A percentile compares a stretch with the other conserved stretches of the same genome.
Conservation (phyloP, 1,140 invertebrate species). For the Danaus plexippus region DNA sequence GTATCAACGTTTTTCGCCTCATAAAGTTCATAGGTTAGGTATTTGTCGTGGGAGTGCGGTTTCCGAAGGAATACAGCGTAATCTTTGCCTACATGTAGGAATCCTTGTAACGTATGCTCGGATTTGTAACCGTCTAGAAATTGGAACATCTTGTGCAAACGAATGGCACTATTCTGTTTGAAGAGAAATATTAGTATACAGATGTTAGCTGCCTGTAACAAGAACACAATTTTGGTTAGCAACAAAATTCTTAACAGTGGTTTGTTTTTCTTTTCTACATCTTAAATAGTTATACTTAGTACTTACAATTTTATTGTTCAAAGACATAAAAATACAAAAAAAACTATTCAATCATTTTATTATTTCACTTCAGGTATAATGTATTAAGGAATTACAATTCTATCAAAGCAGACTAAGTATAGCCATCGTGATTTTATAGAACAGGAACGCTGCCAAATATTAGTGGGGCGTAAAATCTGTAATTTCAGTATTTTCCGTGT, state of each 20-base stretch:
- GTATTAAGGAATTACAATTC: conserved; percentile 13
- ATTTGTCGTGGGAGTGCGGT: conserved; percentile 48
- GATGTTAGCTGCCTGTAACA: conserved; percentile 28
- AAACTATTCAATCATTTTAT: too few species aligned
- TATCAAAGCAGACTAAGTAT: neutral
- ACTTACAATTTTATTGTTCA: too few species aligned
- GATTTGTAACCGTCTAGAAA: conserved; percentile 49
- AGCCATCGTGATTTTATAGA: conserved; percentile 16
- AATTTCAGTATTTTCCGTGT: conserved; percentile 9
- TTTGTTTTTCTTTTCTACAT: too few species aligned
- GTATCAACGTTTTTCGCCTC: conserved; percentile 38
- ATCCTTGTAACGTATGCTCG: conserved; percentile 42
- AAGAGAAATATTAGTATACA: conserved; percentile 14
- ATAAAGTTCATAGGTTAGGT: conserved; percentile 52
- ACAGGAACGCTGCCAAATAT: conserved; percentile 18
- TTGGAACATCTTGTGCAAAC: conserved; percentile 53
- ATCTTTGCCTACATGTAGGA: conserved; percentile 50
- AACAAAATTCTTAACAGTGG: neutral
- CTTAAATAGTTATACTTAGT: too few species aligned
- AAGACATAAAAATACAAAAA: too few species aligned
- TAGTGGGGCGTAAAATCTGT: conserved; percentile 14
- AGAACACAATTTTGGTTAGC: neutral
- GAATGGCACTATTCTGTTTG: conserved; percentile 23
- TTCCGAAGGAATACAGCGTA: conserved; percentile 46
- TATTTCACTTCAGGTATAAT: neutral